Percentiles rank a stretch among this genome's conserved stretches.
These are phyloP conservation scores for Porites lobata DNA, from an alignment of 92 coral and sea anemone species.

Conservation along the genomic window DNA sequence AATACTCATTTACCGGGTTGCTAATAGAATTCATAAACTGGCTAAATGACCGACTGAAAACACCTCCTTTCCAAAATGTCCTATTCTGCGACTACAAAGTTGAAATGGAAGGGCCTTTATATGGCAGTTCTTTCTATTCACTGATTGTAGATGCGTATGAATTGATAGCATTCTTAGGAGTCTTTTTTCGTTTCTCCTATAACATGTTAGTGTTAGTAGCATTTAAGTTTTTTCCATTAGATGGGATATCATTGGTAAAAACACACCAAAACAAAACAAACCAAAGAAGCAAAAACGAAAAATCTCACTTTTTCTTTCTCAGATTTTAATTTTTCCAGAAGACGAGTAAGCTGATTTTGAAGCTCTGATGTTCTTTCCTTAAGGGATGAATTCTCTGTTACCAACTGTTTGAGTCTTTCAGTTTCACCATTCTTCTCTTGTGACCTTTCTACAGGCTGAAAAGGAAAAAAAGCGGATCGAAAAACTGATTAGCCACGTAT, in stretches of 20 bases:
- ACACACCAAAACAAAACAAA: no score
- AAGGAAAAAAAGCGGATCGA: background rate
- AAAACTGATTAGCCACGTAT: background rate
- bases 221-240: background rate
- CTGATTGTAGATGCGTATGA: no score
- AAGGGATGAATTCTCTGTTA: constrained; percentile 62
- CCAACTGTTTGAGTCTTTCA: constrained; percentile 67
- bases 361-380: constrained; percentile 33
- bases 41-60: no score
- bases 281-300: no score
- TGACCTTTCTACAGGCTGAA: constrained; percentile 31
- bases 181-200: no score
- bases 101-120: no score
- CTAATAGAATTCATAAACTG: background rate
- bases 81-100: no score
- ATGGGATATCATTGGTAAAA: background rate
- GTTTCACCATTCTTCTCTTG: constrained; percentile 50
- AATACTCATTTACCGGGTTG: background rate
- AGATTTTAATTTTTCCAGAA: constrained; percentile 64
- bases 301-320: constrained; percentile 73
- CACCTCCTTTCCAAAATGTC: no score
- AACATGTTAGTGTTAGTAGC: no score
- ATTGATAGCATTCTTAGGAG: no score
- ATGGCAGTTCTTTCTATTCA: no score
- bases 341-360: constrained; percentile 51